Evolutionary conservation across 1,140 invertebrate genomes (phyloP), one percentile per base, ranked within the genome.

Genomic region (Plutomurus gul): DNA sequence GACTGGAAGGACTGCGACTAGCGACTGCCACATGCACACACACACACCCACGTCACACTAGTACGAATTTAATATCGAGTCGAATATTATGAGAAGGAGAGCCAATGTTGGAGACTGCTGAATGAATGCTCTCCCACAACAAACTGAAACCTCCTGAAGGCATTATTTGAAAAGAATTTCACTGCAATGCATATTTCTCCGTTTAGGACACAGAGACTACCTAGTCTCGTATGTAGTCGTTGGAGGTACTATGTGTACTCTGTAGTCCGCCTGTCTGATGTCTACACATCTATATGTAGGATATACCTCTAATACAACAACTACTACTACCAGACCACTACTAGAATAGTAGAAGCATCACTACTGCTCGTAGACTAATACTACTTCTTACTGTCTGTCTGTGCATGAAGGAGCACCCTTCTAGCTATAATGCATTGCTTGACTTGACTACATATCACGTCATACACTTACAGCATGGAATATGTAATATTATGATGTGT

Each of bases 141-240:
- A 65, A 65, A 65, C 56, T 65, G 27, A 33, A 65, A 65, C 30
- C 56, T 65, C 56, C 56, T 65, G 27, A 33, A 65, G 56, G 56
- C 56, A 65, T 65, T 65, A 65, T 65, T 30, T 30, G 25, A 65
- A 65, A 65, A 27, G 56, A 65, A 65, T 65, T 65, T 65, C 25
- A 65, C 56, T 65, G 56, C 56, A 60, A 30, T 60, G 51, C 51
- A 65, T 65, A 33, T 65, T 33, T 51, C 47, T 51, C 47, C 47
- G 25, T 51, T 51, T 18, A 22, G 47, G 18, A 51, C 18, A 51
- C 47, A 25, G 20, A 51, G 13, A 47, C 16, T 7, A 47, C 4
- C 20, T n/a, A n/a, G n/a, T n/a, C n/a, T n/a, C n/a, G n/a, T n/a
- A n/a, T n/a, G n/a, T n/a, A n/a, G n/a, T n/a, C n/a, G n/a, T n/a